Percentiles rank a stretch among this genome's conserved stretches.
These are phyloP conservation scores for Lottia gigantea DNA, from an alignment of 2,888 invertebrate species.

Conservation along the genomic window DNA sequence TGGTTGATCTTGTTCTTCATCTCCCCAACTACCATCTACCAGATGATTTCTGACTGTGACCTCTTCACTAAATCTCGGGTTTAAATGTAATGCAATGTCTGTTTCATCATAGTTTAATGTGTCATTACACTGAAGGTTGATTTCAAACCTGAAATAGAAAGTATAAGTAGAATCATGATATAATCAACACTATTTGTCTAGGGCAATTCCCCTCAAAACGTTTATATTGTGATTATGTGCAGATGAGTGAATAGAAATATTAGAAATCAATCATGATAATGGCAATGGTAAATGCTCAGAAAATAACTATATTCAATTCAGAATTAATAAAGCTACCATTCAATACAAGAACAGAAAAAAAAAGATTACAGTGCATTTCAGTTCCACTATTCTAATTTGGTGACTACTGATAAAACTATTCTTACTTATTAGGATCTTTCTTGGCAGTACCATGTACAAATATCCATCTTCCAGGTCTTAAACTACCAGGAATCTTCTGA, in stretches of 20 bases:
- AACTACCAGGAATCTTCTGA: constrained; percentile 40
- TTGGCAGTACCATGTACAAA: constrained; percentile 40
- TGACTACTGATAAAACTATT: neutral
- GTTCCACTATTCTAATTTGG: neutral
- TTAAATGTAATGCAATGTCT: constrained; percentile 50
- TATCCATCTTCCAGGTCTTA: constrained; percentile 43
- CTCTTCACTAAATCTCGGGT: constrained; percentile 40
- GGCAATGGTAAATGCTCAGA: no score
- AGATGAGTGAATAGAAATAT: no score
- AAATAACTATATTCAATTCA: no score
- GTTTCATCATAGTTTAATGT: constrained; percentile 28
- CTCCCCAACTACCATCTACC: constrained; percentile 44
- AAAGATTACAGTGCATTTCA: no score
- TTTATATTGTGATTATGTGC: no score
- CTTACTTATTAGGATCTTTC: constrained; percentile 41
- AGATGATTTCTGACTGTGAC: constrained; percentile 29
- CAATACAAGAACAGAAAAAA: no score
- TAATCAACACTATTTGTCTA: no score
- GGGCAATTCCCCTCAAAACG: no score
- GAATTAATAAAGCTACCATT: no score
- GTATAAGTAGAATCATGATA: no score
- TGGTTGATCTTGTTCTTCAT: constrained; percentile 45
- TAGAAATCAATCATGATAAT: no score
- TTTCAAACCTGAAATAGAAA: constrained; percentile 36
- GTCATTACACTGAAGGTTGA: constrained; percentile 43